Conservation (phyloP, 2,113 vertebrate species). For the Scolopax mira region DNA sequence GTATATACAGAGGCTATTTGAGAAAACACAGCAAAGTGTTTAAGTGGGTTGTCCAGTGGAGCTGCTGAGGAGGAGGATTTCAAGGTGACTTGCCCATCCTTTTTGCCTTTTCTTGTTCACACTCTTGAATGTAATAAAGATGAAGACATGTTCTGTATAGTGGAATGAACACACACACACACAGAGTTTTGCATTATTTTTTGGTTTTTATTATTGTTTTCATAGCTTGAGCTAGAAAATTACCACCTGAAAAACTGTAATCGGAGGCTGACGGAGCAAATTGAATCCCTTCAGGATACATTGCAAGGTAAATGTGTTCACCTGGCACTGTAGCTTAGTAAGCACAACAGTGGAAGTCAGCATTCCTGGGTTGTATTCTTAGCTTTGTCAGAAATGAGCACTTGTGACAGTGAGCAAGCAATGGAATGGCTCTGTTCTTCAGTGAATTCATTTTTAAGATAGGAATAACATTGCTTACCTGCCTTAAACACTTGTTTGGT, state of each 20-base stretch:
- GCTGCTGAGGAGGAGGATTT: not conserved
- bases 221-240: constrained; percentile 92
- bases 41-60: not conserved
- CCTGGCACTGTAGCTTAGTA: not conserved
- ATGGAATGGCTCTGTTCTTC: not conserved
- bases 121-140: not conserved
- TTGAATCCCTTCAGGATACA: constrained; percentile 82
- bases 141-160: not conserved
- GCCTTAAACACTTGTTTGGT: not conserved
- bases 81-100: not conserved
- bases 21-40: not conserved
- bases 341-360: not conserved
- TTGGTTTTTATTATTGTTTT: constrained; percentile 34
- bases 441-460: not conserved
- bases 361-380: not conserved
- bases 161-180: not conserved
- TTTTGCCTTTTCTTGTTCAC: not conserved
- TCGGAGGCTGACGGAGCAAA: constrained; percentile 82
- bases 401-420: not conserved
- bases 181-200: not conserved
- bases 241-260: constrained; percentile 86
- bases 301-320: constrained; percentile 80
- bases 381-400: not conserved
- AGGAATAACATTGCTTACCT: not conserved
- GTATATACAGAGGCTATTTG: not conserved